Evolutionary conservation across 2,888 invertebrate genomes (phyloP).

Genomic region (Dermolepida albohirtum): DNA sequence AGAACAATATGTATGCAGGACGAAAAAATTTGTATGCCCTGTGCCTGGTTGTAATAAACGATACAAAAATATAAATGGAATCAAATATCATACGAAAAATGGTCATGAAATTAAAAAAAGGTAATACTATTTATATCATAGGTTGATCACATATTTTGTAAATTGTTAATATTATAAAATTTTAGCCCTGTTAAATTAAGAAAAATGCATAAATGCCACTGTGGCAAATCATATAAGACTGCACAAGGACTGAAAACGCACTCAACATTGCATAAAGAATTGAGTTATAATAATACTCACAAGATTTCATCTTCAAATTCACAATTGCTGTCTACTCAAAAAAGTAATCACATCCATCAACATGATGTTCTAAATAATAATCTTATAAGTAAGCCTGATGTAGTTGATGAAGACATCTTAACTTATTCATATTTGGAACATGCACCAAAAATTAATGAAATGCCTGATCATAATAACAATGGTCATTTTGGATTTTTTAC

Average conservation of each 20-base stretch:
- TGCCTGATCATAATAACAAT: conserved; percentile 17
- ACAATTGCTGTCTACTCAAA: conserved; percentile 14
- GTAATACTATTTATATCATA: conserved; percentile 42
- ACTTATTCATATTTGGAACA: conserved; percentile 35
- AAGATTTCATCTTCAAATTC: conserved; percentile 4
- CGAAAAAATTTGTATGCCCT: conserved; percentile 85
- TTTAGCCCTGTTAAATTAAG: conserved; percentile 53
- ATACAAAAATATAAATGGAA: conserved; percentile 90
- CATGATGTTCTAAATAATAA: conserved; percentile 2
- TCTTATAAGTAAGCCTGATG: conserved; percentile 23
- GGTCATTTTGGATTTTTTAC: conserved; percentile 27
- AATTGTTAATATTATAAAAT: conserved; percentile 44
- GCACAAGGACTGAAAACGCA: conserved; percentile 83
- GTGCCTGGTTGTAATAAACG: conserved; percentile 89
- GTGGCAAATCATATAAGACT: conserved; percentile 89
- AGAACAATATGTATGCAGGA: conserved; percentile 16
- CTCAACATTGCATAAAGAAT: conserved; percentile 63
- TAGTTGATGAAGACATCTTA: conserved; percentile 28
- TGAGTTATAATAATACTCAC: conserved; percentile 5
- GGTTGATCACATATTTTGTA: background rate
- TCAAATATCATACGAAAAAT: conserved; percentile 89
- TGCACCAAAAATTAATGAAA: conserved; percentile 29
- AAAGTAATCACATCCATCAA: background rate
- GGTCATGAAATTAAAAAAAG: conserved; percentile 72
- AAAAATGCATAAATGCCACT: conserved; percentile 85